Evolutionary conservation across 2,113 vertebrate genomes (phyloP).

Genomic region (Stomatorhinus ivindoensis): DNA sequence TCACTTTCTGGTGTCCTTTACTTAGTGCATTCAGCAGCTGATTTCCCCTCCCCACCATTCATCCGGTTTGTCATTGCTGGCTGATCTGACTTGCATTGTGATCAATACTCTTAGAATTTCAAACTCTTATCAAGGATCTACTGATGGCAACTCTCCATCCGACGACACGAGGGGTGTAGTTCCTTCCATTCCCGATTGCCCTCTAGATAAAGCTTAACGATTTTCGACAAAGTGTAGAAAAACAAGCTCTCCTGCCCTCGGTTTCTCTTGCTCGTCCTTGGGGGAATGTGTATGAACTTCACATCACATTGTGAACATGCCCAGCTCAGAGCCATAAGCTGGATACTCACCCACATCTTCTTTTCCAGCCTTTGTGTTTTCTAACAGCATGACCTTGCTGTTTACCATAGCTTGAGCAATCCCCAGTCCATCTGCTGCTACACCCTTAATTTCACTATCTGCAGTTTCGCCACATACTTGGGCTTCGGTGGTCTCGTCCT

Average conservation of each 20-base stretch:
- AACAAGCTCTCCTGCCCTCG: not conserved
- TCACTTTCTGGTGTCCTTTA: not conserved
- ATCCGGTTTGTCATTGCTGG: not conserved
- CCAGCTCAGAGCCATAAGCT: not conserved
- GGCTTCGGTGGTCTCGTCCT: not conserved
- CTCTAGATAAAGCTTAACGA: constrained; percentile 1
- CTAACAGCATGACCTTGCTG: not conserved
- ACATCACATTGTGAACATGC: not conserved
- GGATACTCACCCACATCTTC: not conserved
- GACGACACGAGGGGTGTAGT: not conserved
- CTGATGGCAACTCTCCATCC: not conserved
- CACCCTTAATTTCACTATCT: not conserved
- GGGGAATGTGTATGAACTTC: not conserved
- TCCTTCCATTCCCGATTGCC: constrained; percentile 6
- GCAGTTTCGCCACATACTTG: not conserved
- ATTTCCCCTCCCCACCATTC: not conserved
- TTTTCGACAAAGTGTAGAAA: not conserved
- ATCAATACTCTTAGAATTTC: not conserved
- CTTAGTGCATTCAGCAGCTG: not conserved
- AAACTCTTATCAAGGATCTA: not conserved
- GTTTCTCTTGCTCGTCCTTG: not conserved
- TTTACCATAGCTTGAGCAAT: not conserved
- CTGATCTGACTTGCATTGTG: not conserved
- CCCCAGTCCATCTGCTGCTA: not conserved
- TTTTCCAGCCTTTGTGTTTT: not conserved